Conservation (phyloP, 2,113 vertebrate genomes). For the Colossoma macropomum region DNA sequence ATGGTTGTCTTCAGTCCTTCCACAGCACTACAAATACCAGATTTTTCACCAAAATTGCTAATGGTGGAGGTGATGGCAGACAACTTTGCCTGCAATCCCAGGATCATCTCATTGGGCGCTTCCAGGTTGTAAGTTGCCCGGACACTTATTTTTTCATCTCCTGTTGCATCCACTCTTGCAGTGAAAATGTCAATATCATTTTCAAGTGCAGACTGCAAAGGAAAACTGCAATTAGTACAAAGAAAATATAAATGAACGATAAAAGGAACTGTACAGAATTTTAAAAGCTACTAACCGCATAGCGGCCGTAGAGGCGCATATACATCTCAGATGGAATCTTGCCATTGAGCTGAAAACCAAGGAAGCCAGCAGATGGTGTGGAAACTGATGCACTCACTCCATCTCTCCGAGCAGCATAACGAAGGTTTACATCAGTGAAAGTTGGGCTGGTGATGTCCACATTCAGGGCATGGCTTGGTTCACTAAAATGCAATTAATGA, state of each 20-base stretch:
- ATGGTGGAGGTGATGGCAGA: conserved; percentile 72
- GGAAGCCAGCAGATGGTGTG: conserved; percentile 79
- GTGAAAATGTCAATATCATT: conserved; percentile 80
- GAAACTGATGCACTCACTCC: conserved; percentile 70
- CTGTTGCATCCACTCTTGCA: conserved; percentile 69
- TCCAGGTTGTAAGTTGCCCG: conserved; percentile 81
- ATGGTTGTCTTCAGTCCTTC: conserved; percentile 69
- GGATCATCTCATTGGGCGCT: conserved; percentile 73
- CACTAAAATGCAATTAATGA: conserved; percentile 68
- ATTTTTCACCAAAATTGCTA: conserved; percentile 74
- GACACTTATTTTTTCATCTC: conserved; percentile 71
- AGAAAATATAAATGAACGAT: neutral
- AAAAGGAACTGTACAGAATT: neutral
- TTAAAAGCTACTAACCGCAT: conserved; percentile 76
- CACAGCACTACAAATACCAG: conserved; percentile 66
- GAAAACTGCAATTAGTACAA: conserved; percentile 8
- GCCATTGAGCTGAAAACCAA: conserved; percentile 72
- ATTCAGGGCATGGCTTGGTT: conserved; percentile 59
- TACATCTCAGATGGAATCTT: conserved; percentile 62
- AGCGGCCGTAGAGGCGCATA: conserved; percentile 77
- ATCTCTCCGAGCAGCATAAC: conserved; percentile 62
- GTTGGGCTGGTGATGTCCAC: conserved; percentile 84
- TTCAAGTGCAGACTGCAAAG: conserved; percentile 80
- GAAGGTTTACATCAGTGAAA: conserved; percentile 79
- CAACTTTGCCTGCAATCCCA: conserved; percentile 76